These are phyloP conservation scores for Epinephelus coioides DNA, from an alignment of 2,797 vertebrate genomes.

Conservation along the genomic window DNA sequence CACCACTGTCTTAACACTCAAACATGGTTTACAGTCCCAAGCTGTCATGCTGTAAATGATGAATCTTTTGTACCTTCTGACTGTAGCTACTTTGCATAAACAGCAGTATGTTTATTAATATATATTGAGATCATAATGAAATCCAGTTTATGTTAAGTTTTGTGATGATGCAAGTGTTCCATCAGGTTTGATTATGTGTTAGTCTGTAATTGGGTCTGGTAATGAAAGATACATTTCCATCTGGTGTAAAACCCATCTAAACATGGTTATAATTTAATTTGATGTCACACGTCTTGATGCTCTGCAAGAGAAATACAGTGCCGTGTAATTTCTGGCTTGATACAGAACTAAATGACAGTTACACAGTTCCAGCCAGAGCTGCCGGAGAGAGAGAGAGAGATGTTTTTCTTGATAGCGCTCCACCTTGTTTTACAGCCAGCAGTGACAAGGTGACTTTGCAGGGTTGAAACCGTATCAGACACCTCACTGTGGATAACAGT, in stretches of 20 bases:
- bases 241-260: neutral
- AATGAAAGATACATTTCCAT: neutral
- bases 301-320: neutral
- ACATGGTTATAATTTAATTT: neutral
- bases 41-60: no score
- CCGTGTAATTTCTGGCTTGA: neutral
- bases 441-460: slow-evolving; percentile 61
- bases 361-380: neutral
- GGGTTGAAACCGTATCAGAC: slow-evolving; percentile 38
- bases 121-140: no score
- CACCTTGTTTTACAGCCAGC: slow-evolving; percentile 43
- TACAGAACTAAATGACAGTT: neutral
- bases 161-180: no score
- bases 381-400: neutral
- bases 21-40: no score
- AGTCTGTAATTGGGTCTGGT: neutral
- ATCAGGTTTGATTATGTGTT: no score
- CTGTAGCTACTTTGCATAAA: no score
- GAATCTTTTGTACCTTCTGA: no score
- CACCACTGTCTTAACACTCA: no score
- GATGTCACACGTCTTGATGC: neutral
- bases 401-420: neutral
- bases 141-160: no score
- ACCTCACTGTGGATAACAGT: slow-evolving; percentile 41
- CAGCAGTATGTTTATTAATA: no score